Evolutionary conservation across 2,797 vertebrate genomes (phyloP), one percentile per base, ranked within the genome.

Genomic region (Microhierax caerulescens): DNA sequence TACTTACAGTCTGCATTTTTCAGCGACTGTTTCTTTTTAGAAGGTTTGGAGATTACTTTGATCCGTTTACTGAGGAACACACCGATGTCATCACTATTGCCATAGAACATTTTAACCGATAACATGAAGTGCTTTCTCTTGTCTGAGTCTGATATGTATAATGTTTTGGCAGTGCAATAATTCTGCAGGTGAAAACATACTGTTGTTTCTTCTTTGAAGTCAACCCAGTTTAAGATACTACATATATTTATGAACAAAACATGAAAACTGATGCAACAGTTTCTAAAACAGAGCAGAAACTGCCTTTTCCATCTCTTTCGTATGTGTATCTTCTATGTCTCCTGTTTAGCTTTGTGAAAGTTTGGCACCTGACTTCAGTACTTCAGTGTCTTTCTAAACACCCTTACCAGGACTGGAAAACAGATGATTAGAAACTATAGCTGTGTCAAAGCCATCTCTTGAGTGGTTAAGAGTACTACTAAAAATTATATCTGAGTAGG

Each of bases 101-200:
- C 99, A 89, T 99, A 99, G 97, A 99, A 99, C 99, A 99, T 99
- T 98, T 99, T 99, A 88, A 99, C 99, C 0, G 99, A 99, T 98
- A 99, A 98, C 99, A 99, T 99, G 99, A 99, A 99, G 98, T 99
- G 99, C 98, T 99, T 99, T 98, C 99, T 99, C 98, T 99, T 99
- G 99, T 99, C 99, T 22, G 99, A 99, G 98, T 99, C 99, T 61
- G 99, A 99, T 99, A 99, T 99, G 98, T 99, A 99, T 98, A 99
- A 99, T 74, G 99, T 99, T 99, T 99, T 99, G 98, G 99, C 99
- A 98, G 99, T 99, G 98, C 99, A 99, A 99, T 99, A 99, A 97
- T 99, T 99, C 99, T 99, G 98, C 80, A 84, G 94, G 95, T 54
- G 41, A 94, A 95, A 95, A 97, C 72, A 98, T 16, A 94, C 7